phyloP scores from a whole-genome alignment of 2,888 invertebrate genomes.

The Apotomis capreana region DNA sequence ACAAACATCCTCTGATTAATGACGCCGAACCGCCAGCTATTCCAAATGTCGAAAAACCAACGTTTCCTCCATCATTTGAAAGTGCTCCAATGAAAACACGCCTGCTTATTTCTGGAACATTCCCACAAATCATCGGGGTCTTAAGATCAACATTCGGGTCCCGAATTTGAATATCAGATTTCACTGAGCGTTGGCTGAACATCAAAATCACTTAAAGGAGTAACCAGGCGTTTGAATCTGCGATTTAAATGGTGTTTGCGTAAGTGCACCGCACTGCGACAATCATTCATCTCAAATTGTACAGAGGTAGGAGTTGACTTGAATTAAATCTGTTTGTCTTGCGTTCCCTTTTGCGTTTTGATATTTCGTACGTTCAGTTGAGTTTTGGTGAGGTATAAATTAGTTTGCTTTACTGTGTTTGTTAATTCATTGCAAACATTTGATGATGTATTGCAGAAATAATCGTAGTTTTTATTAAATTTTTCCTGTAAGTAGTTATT shows the following conservation, averaged over 20 bases:
- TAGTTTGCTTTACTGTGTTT: not conserved
- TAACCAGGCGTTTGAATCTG: constrained; percentile 57
- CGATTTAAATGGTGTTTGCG: constrained; percentile 61
- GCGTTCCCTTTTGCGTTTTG: constrained; percentile 14
- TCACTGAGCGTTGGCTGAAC: constrained; percentile 44
- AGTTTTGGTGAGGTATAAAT: constrained; percentile 18
- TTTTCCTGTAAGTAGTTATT: too few species aligned
- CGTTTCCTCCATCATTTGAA: constrained; percentile 23
- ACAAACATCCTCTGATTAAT: constrained; percentile 35
- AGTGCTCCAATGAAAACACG: constrained; percentile 39
- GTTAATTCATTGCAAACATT: not conserved
- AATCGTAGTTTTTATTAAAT: too few species aligned
- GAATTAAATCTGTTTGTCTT: constrained; percentile 24
- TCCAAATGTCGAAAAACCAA: constrained; percentile 30
- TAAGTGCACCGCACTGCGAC: constrained; percentile 49
- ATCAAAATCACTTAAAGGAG: constrained; percentile 53
- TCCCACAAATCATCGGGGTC: constrained; percentile 39
- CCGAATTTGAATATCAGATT: constrained; percentile 43
- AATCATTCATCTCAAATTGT: constrained; percentile 39
- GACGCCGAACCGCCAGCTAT: constrained; percentile 24
- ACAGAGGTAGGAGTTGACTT: constrained; percentile 16
- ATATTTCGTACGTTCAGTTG: not conserved
- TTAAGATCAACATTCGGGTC: constrained; percentile 44
- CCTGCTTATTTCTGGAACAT: constrained; percentile 38
- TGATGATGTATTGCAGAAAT: too few species aligned